Base-by-base conservation (phyloP, 2,888 invertebrate species). In the Orchestes rusci region DNA sequence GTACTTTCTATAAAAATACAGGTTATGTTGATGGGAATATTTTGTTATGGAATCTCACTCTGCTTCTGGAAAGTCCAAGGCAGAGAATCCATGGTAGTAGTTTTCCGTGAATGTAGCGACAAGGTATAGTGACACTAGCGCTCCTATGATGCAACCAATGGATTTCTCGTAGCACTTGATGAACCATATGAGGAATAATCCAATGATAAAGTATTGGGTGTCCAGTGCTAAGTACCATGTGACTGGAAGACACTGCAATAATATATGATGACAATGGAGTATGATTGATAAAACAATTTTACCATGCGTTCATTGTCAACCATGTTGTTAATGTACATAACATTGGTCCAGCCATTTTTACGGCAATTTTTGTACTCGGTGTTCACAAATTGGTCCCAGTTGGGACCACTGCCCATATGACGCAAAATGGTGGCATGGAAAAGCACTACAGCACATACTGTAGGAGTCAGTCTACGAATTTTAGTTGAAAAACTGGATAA, bases 281-380 rank as follows among this genome's bases (percentile, higher is more conserved):
- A 17, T 4, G 13, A 34, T 5, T 16, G 16, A 17, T 16, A 4
- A 4, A 37, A 37, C 12, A 23, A 43, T 12, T 28, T 16, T 63
- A 80, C 80, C 69, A 80, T 58, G 56, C 75, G 64, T 51, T 80
- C 78, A 2, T 77, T 77, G 36, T 76, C 74, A 10, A 82, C 69
- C 57, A 83, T 84, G 59, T 84, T 85, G 59, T 84, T 84, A 36
- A 84, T 71, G 62, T 84, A 85, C 23, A 84, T 63, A 29, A 84
- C 69, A 62, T 84, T 84, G 0, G 79, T 64, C 84, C 84, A 85
- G 83, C 84, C 84, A 1, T 80, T 79, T 1, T 70, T 66, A 50
- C 73, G 63, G 55, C 85, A 84, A 39, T 80, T 69, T 38, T 77
- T 73, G 53, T 74, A 73, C 57, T 73, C 69, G 3, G 58, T 29